Conservation (phyloP, 2,888 invertebrate genomes). For the Minunthozetes semirufus region DNA sequence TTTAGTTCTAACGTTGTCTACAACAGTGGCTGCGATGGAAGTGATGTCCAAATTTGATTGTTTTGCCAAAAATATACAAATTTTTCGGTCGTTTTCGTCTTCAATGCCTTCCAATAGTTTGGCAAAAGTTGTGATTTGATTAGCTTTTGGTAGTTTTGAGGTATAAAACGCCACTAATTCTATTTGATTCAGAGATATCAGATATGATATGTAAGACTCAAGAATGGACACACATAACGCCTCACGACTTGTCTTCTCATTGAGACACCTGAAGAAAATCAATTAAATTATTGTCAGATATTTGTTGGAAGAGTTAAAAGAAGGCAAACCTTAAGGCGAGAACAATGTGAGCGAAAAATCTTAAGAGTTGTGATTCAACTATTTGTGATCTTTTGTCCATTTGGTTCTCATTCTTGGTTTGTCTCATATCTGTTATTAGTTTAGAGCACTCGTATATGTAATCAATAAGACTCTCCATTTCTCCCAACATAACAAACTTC, state of each 20-base stretch:
- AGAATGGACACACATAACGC: conserved; percentile 68
- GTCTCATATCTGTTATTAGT: conserved; percentile 12
- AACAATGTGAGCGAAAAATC: conserved; percentile 78
- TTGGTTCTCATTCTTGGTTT: neutral
- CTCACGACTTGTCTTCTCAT: conserved; percentile 42
- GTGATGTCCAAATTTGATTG: conserved; percentile 71
- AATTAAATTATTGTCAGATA: neutral
- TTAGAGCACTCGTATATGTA: conserved; percentile 38
- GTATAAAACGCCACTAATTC: conserved; percentile 77
- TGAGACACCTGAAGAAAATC: neutral
- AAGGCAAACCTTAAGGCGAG: conserved; percentile 69
- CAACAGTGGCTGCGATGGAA: conserved; percentile 72
- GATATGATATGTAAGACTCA: conserved; percentile 61
- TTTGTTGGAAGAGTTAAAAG: neutral
- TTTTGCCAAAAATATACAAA: conserved; percentile 53
- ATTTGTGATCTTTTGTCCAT: neutral
- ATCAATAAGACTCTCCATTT: conserved; percentile 50
- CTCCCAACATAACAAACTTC: conserved; percentile 74
- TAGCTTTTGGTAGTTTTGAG: conserved; percentile 63
- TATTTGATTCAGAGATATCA: conserved; percentile 67
- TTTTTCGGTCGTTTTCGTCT: conserved; percentile 46
- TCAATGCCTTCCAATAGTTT: conserved; percentile 48
- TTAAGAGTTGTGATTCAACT: conserved; percentile 54
- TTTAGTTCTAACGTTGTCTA: conserved; percentile 60
- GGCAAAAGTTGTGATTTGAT: conserved; percentile 53